Evolutionary conservation across 2,797 vertebrate genomes (phyloP).

Genomic region (Trematomus bernacchii): DNA sequence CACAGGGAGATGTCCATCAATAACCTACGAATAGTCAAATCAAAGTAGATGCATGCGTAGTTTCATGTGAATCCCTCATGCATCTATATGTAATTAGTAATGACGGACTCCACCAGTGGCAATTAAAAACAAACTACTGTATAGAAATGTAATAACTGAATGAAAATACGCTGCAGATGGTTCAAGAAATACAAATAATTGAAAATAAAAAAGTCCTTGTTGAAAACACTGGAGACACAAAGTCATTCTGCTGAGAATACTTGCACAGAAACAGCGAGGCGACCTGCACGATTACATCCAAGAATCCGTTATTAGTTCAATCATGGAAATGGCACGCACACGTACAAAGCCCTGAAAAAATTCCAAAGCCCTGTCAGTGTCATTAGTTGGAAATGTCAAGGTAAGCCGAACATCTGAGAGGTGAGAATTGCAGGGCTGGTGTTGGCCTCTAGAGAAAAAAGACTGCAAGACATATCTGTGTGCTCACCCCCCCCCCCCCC

Average conservation of each 20-base stretch:
- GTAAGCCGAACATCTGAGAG: constrained; percentile 54
- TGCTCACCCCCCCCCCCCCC: constrained; percentile 15
- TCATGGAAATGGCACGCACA: constrained; percentile 45
- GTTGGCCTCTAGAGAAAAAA: constrained; percentile 43
- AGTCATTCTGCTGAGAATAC: constrained; percentile 4
- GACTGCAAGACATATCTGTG: constrained; percentile 47
- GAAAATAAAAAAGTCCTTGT: neutral
- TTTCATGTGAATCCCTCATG: neutral
- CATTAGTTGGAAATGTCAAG: constrained; percentile 77
- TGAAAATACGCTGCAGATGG: too few relatives aligned
- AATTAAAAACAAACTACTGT: neutral
- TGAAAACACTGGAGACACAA: neutral
- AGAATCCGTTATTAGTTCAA: constrained; percentile 60
- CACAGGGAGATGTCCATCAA: neutral
- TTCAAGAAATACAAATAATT: neutral
- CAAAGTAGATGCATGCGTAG: too few relatives aligned
- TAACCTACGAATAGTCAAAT: neutral
- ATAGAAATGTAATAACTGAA: neutral
- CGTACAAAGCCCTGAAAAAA: constrained; percentile 23
- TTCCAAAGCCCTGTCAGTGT: constrained; percentile 53
- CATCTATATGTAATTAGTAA: neutral
- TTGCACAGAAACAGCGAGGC: constrained; percentile 18
- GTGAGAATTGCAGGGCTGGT: constrained; percentile 40
- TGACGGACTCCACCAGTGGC: neutral
- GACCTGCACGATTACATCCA: constrained; percentile 39